Evolutionary conservation across 2,113 vertebrate genomes (phyloP).

Genomic region (Myodes glareolus): DNA sequence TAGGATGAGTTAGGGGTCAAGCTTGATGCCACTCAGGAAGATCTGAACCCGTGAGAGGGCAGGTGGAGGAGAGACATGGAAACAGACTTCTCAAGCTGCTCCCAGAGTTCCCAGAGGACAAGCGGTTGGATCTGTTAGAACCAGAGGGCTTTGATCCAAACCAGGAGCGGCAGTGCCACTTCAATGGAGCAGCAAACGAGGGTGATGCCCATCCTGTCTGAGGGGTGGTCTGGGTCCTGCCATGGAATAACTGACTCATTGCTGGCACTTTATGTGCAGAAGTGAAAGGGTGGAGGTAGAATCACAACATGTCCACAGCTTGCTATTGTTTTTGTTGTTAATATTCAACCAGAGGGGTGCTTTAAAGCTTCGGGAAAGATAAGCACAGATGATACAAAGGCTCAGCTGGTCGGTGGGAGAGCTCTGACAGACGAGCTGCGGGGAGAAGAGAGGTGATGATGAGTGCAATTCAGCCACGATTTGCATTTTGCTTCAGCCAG

Average conservation of each 20-base stretch:
- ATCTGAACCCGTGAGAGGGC: neutral
- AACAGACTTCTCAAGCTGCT: neutral
- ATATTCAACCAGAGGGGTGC: neutral
- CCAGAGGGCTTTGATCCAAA: neutral
- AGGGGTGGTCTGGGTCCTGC: neutral
- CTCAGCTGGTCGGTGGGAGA: neutral
- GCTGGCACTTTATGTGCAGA: neutral
- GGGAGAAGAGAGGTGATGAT: constrained; percentile 26
- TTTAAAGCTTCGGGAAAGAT: neutral
- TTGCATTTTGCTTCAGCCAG: constrained; percentile 74
- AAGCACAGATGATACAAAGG: neutral
- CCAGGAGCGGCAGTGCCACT: neutral
- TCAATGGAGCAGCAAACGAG: neutral
- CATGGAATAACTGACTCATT: neutral
- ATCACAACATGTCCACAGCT: neutral
- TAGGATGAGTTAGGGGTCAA: neutral
- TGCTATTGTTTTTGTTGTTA: neutral
- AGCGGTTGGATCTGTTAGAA: neutral
- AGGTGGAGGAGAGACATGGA: neutral
- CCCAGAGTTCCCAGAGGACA: neutral
- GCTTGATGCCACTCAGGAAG: neutral
- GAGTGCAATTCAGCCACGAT: constrained; percentile 61
- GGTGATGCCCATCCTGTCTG: neutral
- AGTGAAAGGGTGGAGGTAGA: neutral
- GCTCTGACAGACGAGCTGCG: neutral